Conservation (phyloP, 2,797 vertebrate genomes). For the Pitangus sulphuratus region DNA sequence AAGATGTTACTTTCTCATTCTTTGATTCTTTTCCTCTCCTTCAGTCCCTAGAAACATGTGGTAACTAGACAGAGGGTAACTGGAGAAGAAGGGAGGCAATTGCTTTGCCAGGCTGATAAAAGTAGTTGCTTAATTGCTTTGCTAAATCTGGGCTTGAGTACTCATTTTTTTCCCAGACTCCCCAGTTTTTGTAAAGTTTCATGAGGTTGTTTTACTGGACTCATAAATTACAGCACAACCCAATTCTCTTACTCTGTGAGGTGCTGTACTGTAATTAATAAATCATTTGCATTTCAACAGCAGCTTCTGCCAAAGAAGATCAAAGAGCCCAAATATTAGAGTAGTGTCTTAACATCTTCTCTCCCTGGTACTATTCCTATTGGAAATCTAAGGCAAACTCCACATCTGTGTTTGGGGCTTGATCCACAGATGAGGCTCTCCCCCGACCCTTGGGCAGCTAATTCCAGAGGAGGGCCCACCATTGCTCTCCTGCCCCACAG, state of each 20-base stretch:
- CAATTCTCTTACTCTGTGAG: neutral
- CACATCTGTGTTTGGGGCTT: neutral
- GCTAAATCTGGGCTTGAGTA: neutral
- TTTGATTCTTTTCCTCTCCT: neutral
- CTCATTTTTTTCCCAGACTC: neutral
- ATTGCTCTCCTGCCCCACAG: neutral
- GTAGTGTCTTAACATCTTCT: neutral
- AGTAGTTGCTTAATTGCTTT: neutral
- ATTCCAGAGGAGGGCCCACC: neutral
- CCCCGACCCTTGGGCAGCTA: neutral
- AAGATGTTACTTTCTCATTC: neutral
- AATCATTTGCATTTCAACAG: slow-evolving; percentile 52
- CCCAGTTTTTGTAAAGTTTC: neutral
- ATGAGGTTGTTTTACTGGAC: neutral
- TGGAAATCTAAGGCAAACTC: neutral
- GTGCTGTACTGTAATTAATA: slow-evolving; percentile 9
- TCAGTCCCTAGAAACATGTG: neutral
- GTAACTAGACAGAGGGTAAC: neutral
- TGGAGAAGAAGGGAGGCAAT: neutral
- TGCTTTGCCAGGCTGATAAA: neutral
- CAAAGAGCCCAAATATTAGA: slow-evolving; percentile 30
- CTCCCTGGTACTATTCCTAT: neutral
- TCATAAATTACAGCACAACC: slow-evolving; percentile 23
- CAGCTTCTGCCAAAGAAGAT: slow-evolving; percentile 40
- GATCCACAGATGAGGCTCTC: neutral